Conservation (phyloP, 2,113 vertebrate genomes). For the Saccopteryx bilineata region DNA sequence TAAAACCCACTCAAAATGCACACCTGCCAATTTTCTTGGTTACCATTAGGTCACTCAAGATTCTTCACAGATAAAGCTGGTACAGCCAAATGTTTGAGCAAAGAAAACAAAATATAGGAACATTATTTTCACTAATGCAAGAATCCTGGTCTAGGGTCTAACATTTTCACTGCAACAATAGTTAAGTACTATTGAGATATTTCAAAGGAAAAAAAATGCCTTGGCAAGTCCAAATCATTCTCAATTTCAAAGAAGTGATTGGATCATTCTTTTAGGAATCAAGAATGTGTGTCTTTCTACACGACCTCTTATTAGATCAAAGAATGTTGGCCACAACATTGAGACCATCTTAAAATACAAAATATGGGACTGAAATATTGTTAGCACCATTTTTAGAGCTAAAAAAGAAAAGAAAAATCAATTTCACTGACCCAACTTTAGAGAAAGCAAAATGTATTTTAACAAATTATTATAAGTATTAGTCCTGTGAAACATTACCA, state of each 20-base stretch:
- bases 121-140: neutral
- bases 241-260: neutral
- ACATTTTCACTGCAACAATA: neutral
- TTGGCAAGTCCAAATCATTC: conserved; percentile 39
- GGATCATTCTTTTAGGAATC: conserved; percentile 6
- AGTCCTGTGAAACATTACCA: neutral
- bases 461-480: neutral
- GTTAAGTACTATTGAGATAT: neutral
- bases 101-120: conserved; percentile 42
- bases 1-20: neutral
- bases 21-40: neutral
- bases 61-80: neutral
- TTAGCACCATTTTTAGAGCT: neutral
- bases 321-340: neutral
- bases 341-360: neutral
- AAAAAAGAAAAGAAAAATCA: neutral
- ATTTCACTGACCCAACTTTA: neutral
- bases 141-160: conserved; percentile 6
- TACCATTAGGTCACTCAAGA: neutral
- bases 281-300: conserved; percentile 14
- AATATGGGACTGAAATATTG: neutral
- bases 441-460: neutral
- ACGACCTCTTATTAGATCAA: neutral
- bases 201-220: conserved; percentile 31
- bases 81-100: neutral